Base-by-base conservation (phyloP, 2,113 vertebrate species). In the Gallinago media region DNA sequence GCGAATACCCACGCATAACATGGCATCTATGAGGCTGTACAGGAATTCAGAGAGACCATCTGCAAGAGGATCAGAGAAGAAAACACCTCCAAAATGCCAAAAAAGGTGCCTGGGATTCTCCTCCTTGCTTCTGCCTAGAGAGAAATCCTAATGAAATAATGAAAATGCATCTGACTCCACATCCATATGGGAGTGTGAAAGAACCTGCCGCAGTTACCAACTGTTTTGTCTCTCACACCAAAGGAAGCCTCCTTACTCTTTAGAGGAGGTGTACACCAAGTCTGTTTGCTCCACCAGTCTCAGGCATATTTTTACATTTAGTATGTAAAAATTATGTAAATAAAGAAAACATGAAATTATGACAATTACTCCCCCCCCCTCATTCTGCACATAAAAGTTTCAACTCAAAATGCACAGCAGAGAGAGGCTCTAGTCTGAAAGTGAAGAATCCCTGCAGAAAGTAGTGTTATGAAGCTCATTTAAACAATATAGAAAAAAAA, bases 141-240 rank as follows among this genome's bases (percentile, higher is more conserved):
- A 87, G 36, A 83, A 92, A 85, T 36, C 49, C 3, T 5, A 79
- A 50, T 0, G 2, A 72, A 85, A 56, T n/a, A 68, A 67, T 32
- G 29, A 34, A 71, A 92, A 88, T 22, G 11, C 27, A 44, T n/a
- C 46, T 74, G 55, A 31, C 3, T 19, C 38, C 3, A 8, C 26
- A 63, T 25, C 38, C 29, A 15, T n/a, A 29, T 2, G 0, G 38
- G 9, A 67, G 14, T 22, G 12, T 40, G 32, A 77, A 79, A 81
- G 34, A 71, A 54, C 4, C 2, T 1, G 18, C 9, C 0, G 0
- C n/a, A 44, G 15, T 49, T 66, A 66, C 15, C 10, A 3, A 12
- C 34, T 36, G 6, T 63, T 70, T 68, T 26, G 16, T 32, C 67
- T 61, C 49, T 76, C 61, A 36, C 55, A n/a, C 52, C 38, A 67